Percentiles rank a stretch among this genome's conserved stretches.
These are phyloP conservation scores for human (Homo sapiens) DNA, from an alignment of 2,113 vertebrate genomes.

Conservation along the genomic window GRCh38 chrX:13071501-13072000, in stretches of 20 bases:
- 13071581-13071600: not conserved
- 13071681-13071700: not conserved
- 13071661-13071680: not conserved
- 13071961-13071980: not conserved
- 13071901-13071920: not conserved
- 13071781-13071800: not conserved
- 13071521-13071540: not conserved
- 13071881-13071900: not conserved
- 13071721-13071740: not conserved
- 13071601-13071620: not conserved
- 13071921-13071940: not conserved
- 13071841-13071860: not conserved
- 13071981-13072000: not conserved
- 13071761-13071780: not conserved
- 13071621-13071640: not conserved
- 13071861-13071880: not conserved
- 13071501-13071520: not conserved
- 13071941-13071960: not conserved
- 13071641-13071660: not conserved
- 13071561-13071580: not conserved
- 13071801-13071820: not conserved
- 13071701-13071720: not conserved
- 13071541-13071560: not conserved
- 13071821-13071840: not conserved
- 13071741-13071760: not conserved